These are phyloP conservation scores for Argyrosomus japonicus DNA, from an alignment of 2,113 vertebrate genomes.

Conservation along the genomic window DNA sequence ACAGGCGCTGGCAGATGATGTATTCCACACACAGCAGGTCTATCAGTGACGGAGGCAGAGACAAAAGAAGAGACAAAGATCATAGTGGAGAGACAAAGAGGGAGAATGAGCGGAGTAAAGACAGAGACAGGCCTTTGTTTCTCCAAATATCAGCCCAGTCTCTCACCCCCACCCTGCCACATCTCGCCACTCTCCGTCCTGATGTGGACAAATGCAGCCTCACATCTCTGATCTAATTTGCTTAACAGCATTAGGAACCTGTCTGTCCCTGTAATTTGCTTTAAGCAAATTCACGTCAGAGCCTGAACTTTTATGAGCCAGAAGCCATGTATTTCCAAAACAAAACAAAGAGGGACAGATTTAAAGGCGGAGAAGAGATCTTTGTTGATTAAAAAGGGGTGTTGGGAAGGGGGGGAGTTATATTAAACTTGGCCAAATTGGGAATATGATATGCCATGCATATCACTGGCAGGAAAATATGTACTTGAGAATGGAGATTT, in stretches of 20 bases:
- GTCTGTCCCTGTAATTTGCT: conserved; percentile 76
- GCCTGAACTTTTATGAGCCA: conserved; percentile 69
- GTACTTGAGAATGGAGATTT: neutral
- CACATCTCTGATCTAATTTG: conserved; percentile 84
- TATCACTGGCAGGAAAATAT: neutral
- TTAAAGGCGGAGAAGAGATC: conserved; percentile 35
- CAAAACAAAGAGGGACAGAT: conserved; percentile 52
- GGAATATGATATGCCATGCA: neutral
- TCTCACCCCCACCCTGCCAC: conserved; percentile 26
- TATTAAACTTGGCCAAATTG: neutral
- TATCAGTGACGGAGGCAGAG: conserved; percentile 35
- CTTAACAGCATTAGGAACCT: conserved; percentile 84
- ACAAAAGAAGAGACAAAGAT: conserved; percentile 44
- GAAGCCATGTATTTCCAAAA: conserved; percentile 57
- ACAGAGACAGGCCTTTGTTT: conserved; percentile 54
- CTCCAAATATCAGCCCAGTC: conserved; percentile 51
- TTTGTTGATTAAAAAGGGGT: conserved; percentile 36
- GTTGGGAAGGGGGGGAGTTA: neutral
- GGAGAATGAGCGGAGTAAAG: conserved; percentile 18
- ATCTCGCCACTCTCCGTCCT: conserved; percentile 29
- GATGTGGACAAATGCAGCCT: conserved; percentile 78
- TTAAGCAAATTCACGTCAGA: conserved; percentile 72
- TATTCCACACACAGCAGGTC: conserved; percentile 68
- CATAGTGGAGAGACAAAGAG: conserved; percentile 39
- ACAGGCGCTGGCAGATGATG: conserved; percentile 79